Evolutionary conservation across 1,140 invertebrate species (phyloP).

Genomic region (Batillaria attramentaria): DNA sequence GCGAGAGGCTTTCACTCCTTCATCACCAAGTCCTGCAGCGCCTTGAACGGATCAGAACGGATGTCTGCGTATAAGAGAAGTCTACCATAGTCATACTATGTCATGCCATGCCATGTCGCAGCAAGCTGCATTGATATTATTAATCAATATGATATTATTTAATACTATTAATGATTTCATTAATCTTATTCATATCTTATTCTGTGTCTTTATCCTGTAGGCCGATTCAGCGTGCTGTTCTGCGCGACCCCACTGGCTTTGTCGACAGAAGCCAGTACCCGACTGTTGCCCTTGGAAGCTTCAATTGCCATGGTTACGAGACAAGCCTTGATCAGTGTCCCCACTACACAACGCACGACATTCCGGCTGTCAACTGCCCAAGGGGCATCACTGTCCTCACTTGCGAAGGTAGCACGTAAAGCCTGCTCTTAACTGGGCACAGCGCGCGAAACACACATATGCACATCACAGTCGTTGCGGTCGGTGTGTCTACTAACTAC

Average conservation of each 20-base stretch:
- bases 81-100: too few species aligned
- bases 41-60: too few species aligned
- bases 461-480: background rate
- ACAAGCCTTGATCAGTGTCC: background rate
- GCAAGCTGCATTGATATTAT: too few species aligned
- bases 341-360: background rate
- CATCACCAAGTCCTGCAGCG: too few species aligned
- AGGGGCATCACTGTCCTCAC: background rate
- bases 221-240: background rate
- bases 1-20: too few species aligned
- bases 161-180: background rate
- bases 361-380: background rate
- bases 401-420: background rate
- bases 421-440: background rate
- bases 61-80: too few species aligned
- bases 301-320: background rate
- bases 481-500: background rate
- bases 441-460: background rate
- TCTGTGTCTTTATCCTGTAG: background rate
- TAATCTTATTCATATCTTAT: background rate
- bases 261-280: background rate
- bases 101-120: too few species aligned
- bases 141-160: too few species aligned
- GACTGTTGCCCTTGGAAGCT: background rate
- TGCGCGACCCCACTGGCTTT: background rate